phyloP scores from a whole-genome alignment of 2,113 vertebrate genomes.

The Tonatia bakeri region DNA sequence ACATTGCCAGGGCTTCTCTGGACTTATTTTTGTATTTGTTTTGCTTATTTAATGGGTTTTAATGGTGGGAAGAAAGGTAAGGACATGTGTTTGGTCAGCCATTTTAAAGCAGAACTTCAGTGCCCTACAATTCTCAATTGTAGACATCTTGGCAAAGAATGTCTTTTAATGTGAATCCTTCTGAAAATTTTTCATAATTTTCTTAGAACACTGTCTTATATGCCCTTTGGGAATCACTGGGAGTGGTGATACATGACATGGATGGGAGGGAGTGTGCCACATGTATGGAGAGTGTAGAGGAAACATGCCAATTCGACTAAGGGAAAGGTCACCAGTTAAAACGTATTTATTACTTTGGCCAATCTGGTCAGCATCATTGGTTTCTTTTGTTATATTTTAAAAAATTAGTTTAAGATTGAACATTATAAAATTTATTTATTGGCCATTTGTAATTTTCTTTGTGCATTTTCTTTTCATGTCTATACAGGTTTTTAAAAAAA shows the following conservation, averaged over 20 bases:
- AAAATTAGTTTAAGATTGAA: constrained; percentile 8
- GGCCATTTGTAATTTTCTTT: constrained; percentile 15
- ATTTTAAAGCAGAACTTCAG: constrained; percentile 28
- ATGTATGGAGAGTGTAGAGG: not conserved
- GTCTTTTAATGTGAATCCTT: not conserved
- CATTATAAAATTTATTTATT: not conserved
- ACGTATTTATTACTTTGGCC: not conserved
- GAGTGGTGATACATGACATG: not conserved
- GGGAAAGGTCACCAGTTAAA: not conserved
- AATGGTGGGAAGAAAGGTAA: not conserved
- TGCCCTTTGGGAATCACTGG: not conserved
- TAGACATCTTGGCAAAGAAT: constrained; percentile 1
- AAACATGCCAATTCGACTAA: not conserved
- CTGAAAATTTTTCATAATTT: not conserved
- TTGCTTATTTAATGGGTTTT: constrained; percentile 32
- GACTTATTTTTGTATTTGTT: constrained; percentile 19
- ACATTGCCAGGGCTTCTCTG: not conserved
- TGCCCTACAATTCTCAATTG: not conserved
- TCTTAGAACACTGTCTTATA: not conserved
- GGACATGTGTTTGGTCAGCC: not conserved
- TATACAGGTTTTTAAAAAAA: not conserved
- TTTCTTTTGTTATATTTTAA: not conserved
- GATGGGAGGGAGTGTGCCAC: not conserved
- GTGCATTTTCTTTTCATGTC: constrained; percentile 34
- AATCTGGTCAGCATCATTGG: not conserved